Evolutionary conservation across 2,113 vertebrate species (phyloP), one percentile per base, ranked within the genome.

Genomic region (Crotophaga sulcirostris): DNA sequence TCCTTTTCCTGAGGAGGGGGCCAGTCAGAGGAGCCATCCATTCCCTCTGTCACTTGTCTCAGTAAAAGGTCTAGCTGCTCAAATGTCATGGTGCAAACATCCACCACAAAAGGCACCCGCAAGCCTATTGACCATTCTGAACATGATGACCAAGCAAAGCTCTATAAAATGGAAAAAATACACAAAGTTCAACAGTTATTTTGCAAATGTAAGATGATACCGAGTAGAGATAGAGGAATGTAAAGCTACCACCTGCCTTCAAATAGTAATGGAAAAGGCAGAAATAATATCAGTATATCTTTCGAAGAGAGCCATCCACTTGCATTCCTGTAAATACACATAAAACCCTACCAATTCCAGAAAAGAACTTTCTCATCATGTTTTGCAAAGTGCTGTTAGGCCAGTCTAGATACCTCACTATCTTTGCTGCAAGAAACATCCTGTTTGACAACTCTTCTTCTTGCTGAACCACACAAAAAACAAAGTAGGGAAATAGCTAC

Each of bases 21-120:
- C 99, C 99, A 99, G 93, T 99, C 99, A 18, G 98, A 99, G 44
- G 98, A 98, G 80, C 99, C 99, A 40, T 99, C 99, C 99, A 99
- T 99, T 34, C 99, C 99, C 94, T 99, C 99, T 36, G 98, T 99
- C 86, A 99, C 98, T 98, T 99, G 99, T 42, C 99, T 98, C 62
- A 99, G 96, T 11, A 99, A 97, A 44, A 99, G 98, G 96, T 99
- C 99, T 89, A 99, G 96, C 96, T 99, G 99, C 97, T 99, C 99
- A 90, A 99, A 99, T 8, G 99, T 99, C 98, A 99, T 97, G 16
- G 98, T 97, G 93, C 99, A 99, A 84, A 99, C 98, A 66, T 99
- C 99, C 79, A 99, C 99, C 94, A 99, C 99, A 73, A 99, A 99
- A 55, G 99, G 99, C 52, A 99, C 99, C 2, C 99, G 98, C 88